Base-by-base conservation (phyloP, 2,113 vertebrate species). In the Bucco capensis region DNA sequence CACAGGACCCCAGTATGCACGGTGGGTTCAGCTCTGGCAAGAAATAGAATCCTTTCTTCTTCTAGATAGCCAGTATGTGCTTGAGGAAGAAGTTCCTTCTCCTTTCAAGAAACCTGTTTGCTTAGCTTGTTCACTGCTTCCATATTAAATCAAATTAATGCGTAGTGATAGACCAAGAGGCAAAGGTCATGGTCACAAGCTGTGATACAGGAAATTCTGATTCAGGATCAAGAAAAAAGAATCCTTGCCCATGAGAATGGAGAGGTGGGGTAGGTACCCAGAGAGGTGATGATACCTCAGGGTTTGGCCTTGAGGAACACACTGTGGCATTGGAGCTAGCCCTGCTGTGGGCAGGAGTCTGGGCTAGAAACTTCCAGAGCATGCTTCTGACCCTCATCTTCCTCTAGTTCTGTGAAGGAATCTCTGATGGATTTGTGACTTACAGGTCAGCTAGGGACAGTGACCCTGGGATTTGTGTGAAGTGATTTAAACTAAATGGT, bases 1-100 rank as follows among this genome's bases (percentile, higher is more conserved):
- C 69, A 99, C 98, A 1, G 98, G 98, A 54, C 98, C 98, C 10
- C 98, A 98, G 70, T 98, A 97, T 40, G 98, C 98, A 96, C 98
- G 98, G 98, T 99, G 70, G 58, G 97, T 92, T 50, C 28, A n/a
- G 8, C 40, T 40, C 57, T 83, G n/a, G 23, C 23, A 30, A 8
- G 69, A 35, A 5, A 14, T 13, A 4, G 0, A 5, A 42, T 44
- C 16, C 19, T 50, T 31, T 53, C 49, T 65, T 16, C 23, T 69
- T 27, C 35, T 46, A 23, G 2, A 40, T 33, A n/a, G 1, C 37
- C 5, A 61, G 0, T 14, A 6, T 30, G 9, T 72, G 49, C 6
- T 11, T 27, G 46, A 84, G 33, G 53, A 56, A 47, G 33, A 74
- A 27, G 22, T 7, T 58, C 6, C 10, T 10, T 50, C 49, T n/a